Base-by-base conservation (phyloP, 2,113 vertebrate species). In the Baryphthengus martii region DNA sequence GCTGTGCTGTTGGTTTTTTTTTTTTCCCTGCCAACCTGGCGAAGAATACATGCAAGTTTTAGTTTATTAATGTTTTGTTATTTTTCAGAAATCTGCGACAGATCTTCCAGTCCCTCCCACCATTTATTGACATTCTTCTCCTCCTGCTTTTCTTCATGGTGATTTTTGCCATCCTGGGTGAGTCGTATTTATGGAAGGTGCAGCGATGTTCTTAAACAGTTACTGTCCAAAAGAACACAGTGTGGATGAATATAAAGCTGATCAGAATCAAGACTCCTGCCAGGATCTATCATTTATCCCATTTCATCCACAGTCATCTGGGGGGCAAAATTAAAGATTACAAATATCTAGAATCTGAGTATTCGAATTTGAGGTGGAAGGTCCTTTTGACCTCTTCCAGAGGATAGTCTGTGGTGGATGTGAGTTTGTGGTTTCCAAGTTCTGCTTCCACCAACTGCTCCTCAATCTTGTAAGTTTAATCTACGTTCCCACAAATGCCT, bases 71-170 rank as follows among this genome's bases (percentile, higher is more conserved):
- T 77, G 16, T 78, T 28, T 90, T 83, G 90, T 31, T 76, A 67
- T 94, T 93, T 96, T 93, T 74, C 97, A 99, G 99, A 97, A 99
- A 99, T 97, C 97, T 99, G 91, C 98, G 99, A 58, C 99, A 99
- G 98, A 99, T 99, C 96, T 99, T 99, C 98, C 99, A 99, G 98
- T 99, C 99, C 8, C 98, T 99, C 75, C 99, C 99, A 7, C 99
- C 99, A 26, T 99, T 99, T 95, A 99, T 99, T 95, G 99, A 99
- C 97, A 99, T 99, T 91, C 99, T 99, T 39, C 97, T 99, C 15
- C 98, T 99, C 47, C 97, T 99, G 80, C 98, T 99, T 81, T 99
- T 99, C 98, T 99, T 99, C 98, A 99, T 99, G 99, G 98, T 99
- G 95, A 99, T 99, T 93, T 99, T 99, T 95, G 99, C 99, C 89